A percentile compares a stretch with the other conserved stretches of the same genome.
Conservation (phyloP, 2,888 invertebrate species). For the Catocala nupta region DNA sequence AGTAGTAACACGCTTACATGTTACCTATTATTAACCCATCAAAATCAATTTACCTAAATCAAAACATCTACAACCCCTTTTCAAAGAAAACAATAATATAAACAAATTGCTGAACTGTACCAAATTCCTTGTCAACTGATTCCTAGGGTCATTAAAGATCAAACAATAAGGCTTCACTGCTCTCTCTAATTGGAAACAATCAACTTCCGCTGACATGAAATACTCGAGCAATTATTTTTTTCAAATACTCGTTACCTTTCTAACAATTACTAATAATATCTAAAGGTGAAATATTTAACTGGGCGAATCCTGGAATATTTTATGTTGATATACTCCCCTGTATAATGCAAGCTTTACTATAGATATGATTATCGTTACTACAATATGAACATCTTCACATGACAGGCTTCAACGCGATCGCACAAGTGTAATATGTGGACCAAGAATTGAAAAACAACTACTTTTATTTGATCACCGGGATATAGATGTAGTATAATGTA, state of each 20-base stretch:
- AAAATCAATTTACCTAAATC: not conserved
- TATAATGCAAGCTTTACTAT: too few species aligned
- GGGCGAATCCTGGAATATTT: too few species aligned
- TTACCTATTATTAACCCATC: not conserved
- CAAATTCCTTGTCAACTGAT: slow-evolving; percentile 23
- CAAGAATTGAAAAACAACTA: too few species aligned
- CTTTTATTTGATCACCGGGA: too few species aligned
- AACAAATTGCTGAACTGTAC: not conserved
- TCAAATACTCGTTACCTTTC: not conserved
- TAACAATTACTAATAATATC: not conserved
- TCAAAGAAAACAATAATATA: slow-evolving; percentile 2
- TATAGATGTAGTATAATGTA: too few species aligned
- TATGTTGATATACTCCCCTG: too few species aligned
- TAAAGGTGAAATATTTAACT: too few species aligned
- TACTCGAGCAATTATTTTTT: slow-evolving; percentile 14
- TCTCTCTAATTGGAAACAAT: slow-evolving; percentile 19
- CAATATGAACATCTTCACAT: too few species aligned
- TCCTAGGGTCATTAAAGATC: slow-evolving; percentile 23
- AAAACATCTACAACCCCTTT: slow-evolving; percentile 1
- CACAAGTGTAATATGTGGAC: too few species aligned
- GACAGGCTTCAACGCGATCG: too few species aligned
- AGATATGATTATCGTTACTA: too few species aligned
- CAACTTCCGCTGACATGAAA: slow-evolving; percentile 10
- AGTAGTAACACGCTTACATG: not conserved
- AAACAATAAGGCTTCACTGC: slow-evolving; percentile 8